phyloP scores from a whole-genome alignment of 2,888 invertebrate species.

The Megaustenia siamemsis region DNA sequence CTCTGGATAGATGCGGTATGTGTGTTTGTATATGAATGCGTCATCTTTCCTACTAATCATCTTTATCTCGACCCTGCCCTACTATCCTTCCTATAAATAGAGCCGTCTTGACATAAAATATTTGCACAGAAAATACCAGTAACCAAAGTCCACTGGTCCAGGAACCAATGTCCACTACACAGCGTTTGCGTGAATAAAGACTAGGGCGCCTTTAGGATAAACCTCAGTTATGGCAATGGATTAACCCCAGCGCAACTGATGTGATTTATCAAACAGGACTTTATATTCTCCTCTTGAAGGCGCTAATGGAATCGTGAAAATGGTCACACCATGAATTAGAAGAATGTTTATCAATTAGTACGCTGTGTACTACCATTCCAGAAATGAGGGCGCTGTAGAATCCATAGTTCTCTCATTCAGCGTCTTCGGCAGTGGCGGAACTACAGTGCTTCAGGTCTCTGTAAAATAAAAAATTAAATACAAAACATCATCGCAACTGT shows the following conservation, averaged over 20 bases:
- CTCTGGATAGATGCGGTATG: too few species aligned
- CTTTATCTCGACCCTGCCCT: too few species aligned
- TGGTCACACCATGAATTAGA: conserved; percentile 53
- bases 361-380: conserved; percentile 33
- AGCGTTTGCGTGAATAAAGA: not conserved
- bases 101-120: too few species aligned
- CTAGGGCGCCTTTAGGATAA: not conserved
- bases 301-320: conserved; percentile 10
- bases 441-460: too few species aligned
- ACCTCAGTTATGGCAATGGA: not conserved
- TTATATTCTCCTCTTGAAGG: not conserved
- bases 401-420: conserved; percentile 1
- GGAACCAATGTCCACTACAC: not conserved
- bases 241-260: conserved; percentile 10
- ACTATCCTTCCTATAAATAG: too few species aligned
- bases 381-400: conserved; percentile 40
- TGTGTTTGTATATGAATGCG: too few species aligned
- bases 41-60: too few species aligned
- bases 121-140: not conserved
- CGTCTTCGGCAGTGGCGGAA: conserved; percentile 2
- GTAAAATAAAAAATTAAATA: too few species aligned
- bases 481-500: too few species aligned
- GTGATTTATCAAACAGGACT: conserved; percentile 17
- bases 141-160: not conserved
- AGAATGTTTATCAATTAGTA: conserved; percentile 54